Conservation (phyloP, 2,888 invertebrate genomes). For the Polyommatus iphigenia region DNA sequence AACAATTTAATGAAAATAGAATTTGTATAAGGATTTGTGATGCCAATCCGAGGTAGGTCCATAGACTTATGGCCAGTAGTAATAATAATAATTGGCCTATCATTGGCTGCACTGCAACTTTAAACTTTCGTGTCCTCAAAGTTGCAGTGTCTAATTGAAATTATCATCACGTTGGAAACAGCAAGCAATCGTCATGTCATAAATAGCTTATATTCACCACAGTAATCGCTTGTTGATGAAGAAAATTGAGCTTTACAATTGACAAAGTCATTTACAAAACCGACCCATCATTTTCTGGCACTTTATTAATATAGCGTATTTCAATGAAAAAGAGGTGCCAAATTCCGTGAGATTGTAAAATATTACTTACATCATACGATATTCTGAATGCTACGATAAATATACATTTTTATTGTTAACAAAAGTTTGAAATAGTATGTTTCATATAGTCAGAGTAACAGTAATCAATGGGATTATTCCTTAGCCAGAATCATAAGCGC, state of each 20-base stretch:
- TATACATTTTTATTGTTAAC: too few species aligned
- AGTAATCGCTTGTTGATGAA: not conserved
- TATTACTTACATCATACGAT: not conserved
- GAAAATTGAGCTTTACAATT: conserved; percentile 1
- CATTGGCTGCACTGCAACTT: too few species aligned
- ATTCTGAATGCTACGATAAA: not conserved
- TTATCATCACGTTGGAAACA: not conserved
- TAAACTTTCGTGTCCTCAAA: too few species aligned
- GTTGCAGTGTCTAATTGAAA: not conserved
- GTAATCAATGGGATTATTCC: too few species aligned
- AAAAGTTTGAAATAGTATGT: too few species aligned
- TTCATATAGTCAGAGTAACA: too few species aligned
- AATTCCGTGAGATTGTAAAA: conserved; percentile 9
- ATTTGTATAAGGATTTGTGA: not conserved
- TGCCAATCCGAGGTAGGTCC: not conserved
- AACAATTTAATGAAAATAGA: too few species aligned
- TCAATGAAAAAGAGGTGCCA: conserved; percentile 16
- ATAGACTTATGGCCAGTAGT: too few species aligned
- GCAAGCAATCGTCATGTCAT: not conserved
- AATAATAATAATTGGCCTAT: too few species aligned
- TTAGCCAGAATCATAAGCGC: too few species aligned
- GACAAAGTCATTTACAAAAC: not conserved
- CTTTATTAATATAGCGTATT: conserved; percentile 20
- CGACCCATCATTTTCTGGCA: conserved; percentile 3
- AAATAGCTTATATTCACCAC: not conserved